Base-by-base conservation (phyloP, 2,113 vertebrate species). In the Hiodon tergisus region DNA sequence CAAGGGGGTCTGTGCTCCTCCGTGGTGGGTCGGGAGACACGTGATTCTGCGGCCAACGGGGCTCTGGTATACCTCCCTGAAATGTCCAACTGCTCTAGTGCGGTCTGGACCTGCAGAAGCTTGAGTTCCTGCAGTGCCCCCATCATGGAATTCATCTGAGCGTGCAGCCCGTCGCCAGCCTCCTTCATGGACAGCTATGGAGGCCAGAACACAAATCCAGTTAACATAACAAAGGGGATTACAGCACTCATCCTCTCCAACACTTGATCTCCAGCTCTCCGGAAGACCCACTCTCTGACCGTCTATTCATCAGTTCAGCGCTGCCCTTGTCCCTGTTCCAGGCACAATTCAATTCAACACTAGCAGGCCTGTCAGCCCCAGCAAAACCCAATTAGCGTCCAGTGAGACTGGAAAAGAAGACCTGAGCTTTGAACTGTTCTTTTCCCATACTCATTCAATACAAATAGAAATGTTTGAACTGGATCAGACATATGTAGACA, bases 81-180 rank as follows among this genome's bases (percentile, higher is more conserved):
- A 78, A 98, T 91, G 76, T 98, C 93, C 78, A 98, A 73, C 80
- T 91, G 94, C 77, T 96, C 94, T 78, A 98, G 71, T 0, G 95
- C 95, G 0, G 95, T 93, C 89, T 98, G 96, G 4, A 98, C 94
- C 87, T 98, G 97, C 9, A 98, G 95, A 16, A 98, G 93, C 82
- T 98, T 98, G 84, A 98, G 93, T 89, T 98, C 97, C 86, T 98
- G 96, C 65, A 98, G 92, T 0, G 97, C 96, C 0, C 96, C 96
- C 97, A 98, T 98, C 97, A 98, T 98, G 81, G 90, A 94, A 86
- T 93, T 95, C 97, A 98, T 98, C 93, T 98, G 97, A 78, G 93
- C 92, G 17, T 97, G 96, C 81, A 98, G 93, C 76, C 93, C 96
- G 88, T 98, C 97, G 0, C 96, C 96, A 4, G 95, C 93, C 87